phyloP scores from a whole-genome alignment of 2,797 vertebrate species.

The Sarcoramphus papa region DNA sequence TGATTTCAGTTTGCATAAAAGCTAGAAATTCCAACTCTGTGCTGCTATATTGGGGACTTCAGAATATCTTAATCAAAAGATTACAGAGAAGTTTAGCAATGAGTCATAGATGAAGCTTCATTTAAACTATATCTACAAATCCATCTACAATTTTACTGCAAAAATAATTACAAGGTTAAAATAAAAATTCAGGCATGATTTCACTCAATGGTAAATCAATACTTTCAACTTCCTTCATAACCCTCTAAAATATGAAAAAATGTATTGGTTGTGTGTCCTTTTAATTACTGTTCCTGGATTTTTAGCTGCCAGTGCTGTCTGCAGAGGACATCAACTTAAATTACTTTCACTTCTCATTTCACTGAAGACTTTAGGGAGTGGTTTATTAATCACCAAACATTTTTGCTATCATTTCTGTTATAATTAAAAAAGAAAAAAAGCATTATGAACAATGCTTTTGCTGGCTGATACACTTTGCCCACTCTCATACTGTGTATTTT shows the following conservation, averaged over 20 bases:
- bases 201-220: background rate
- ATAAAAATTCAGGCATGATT: background rate
- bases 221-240: background rate
- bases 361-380: background rate
- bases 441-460: background rate
- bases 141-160: background rate
- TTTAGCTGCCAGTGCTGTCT: background rate
- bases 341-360: background rate
- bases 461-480: background rate
- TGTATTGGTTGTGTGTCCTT: background rate
- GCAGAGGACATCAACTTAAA: background rate
- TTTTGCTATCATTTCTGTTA: background rate
- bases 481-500: background rate
- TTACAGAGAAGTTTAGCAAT: background rate
- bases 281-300: background rate
- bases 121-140: background rate
- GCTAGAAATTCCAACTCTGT: background rate
- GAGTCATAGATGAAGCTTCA: background rate
- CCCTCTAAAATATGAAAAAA: background rate
- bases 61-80: background rate
- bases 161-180: background rate
- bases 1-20: background rate
- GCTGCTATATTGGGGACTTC: background rate
- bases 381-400: background rate
- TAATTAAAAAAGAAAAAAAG: background rate